These are phyloP conservation scores for Epizoanthus illoricatus DNA, from an alignment of 92 coral and sea anemone species.

Conservation along the genomic window DNA sequence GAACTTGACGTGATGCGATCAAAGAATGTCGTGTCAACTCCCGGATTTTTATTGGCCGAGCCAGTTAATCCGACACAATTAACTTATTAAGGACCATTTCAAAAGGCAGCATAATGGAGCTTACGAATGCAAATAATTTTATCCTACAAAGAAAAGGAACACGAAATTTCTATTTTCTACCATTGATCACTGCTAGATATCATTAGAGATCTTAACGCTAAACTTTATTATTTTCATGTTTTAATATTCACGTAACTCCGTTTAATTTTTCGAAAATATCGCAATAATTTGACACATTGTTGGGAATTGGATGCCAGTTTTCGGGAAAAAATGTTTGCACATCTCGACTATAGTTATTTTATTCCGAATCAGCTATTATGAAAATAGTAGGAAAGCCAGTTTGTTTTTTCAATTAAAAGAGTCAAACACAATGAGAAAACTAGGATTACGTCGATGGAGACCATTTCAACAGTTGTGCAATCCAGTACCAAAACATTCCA, in stretches of 20 bases:
- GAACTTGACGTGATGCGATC: conserved; percentile 42
- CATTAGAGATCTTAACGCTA: neutral
- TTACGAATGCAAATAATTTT: conserved; percentile 3
- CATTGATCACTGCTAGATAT: neutral
- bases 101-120: neutral
- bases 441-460: too few species aligned
- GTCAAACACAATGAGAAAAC: too few species aligned
- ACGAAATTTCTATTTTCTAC: neutral
- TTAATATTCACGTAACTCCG: neutral
- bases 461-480: too few species aligned
- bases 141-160: neutral
- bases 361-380: too few species aligned
- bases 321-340: too few species aligned
- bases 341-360: too few species aligned
- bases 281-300: too few species aligned
- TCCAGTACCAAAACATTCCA: too few species aligned
- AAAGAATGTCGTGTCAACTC: neutral
- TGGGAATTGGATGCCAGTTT: too few species aligned
- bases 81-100: conserved; percentile 28
- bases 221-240: neutral
- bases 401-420: too few species aligned
- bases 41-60: conserved; percentile 29
- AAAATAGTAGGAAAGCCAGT: too few species aligned
- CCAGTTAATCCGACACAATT: conserved; percentile 2
- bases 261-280: too few species aligned